These are phyloP conservation scores for Onychorhynchus coronatus DNA, from an alignment of 2,113 vertebrate genomes.

Conservation along the genomic window DNA sequence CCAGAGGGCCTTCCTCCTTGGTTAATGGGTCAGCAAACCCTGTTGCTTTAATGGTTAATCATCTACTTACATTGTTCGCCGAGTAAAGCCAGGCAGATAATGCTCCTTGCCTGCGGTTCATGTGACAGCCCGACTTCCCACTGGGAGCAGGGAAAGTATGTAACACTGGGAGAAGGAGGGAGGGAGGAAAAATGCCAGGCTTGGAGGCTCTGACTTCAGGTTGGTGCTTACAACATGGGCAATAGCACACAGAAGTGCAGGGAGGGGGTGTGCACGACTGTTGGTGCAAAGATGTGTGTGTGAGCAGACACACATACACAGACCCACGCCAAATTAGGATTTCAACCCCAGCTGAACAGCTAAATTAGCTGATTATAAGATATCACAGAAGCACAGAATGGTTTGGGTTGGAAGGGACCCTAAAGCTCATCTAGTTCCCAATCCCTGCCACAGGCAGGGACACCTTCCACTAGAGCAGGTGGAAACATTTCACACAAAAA, in stretches of 20 bases:
- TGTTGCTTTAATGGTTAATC: slow-evolving; percentile 71
- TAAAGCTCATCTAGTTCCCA: background rate
- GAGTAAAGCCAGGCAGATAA: slow-evolving; percentile 24
- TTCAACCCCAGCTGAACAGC: background rate
- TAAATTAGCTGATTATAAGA: background rate
- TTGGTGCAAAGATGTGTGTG: background rate
- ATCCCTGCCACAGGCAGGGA: background rate
- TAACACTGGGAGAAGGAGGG: background rate
- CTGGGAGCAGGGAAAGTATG: background rate
- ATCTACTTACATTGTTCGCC: slow-evolving; percentile 47
- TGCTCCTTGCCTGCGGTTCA: background rate
- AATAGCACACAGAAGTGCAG: rapidly evolving
- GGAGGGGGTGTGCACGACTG: rapidly evolving
- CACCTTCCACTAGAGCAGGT: background rate
- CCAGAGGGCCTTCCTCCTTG: slow-evolving; percentile 11
- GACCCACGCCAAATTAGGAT: rapidly evolving
- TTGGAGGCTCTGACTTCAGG: background rate
- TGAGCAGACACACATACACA: background rate
- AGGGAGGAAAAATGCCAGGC: background rate
- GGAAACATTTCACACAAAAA: background rate
- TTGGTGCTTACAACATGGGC: background rate
- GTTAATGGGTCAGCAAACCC: slow-evolving; percentile 63
- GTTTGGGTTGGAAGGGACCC: background rate
- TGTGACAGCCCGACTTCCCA: background rate
- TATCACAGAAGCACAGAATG: background rate